Conservation (phyloP, 2,113 vertebrate species). For the Oryzias woworae region DNA sequence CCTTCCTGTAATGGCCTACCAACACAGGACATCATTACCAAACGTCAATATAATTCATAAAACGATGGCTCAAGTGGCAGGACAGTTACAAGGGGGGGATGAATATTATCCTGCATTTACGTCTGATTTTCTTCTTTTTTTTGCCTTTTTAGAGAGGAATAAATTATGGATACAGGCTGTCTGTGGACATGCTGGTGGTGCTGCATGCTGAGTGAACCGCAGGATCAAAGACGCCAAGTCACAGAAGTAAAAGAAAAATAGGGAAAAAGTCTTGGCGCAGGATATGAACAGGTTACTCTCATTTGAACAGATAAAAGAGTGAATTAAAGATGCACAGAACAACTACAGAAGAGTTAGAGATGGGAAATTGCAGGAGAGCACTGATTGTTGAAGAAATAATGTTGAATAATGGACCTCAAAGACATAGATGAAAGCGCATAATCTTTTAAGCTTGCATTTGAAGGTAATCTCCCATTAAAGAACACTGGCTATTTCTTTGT, state of each 20-base stretch:
- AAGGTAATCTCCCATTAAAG: constrained; percentile 78
- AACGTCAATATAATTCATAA: constrained; percentile 77
- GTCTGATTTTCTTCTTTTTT: constrained; percentile 48
- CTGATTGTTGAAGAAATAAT: constrained; percentile 50
- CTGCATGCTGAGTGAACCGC: constrained; percentile 54
- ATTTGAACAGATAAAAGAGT: constrained; percentile 53
- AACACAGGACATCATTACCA: constrained; percentile 77
- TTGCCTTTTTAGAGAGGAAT: constrained; percentile 59
- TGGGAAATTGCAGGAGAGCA: constrained; percentile 35
- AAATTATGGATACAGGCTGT: constrained; percentile 65
- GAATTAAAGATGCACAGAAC: constrained; percentile 53
- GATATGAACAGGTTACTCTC: constrained; percentile 42
- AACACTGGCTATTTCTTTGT: constrained; percentile 69
- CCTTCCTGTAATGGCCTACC: constrained; percentile 73
- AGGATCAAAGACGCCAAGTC: constrained; percentile 55
- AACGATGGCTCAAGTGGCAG: constrained; percentile 56
- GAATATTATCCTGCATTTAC: constrained; percentile 52
- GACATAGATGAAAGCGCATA: constrained; percentile 68
- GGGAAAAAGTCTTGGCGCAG: background rate
- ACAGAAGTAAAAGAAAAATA: constrained; percentile 33
- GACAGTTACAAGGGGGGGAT: constrained; percentile 43
- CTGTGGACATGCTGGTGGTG: constrained; percentile 43
- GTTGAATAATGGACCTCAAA: constrained; percentile 67
- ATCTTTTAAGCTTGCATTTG: constrained; percentile 76
- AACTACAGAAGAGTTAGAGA: constrained; percentile 33